Evolutionary conservation across 2,113 vertebrate genomes (phyloP).

Genomic region (Calyptommatus sinebrachiatus): DNA sequence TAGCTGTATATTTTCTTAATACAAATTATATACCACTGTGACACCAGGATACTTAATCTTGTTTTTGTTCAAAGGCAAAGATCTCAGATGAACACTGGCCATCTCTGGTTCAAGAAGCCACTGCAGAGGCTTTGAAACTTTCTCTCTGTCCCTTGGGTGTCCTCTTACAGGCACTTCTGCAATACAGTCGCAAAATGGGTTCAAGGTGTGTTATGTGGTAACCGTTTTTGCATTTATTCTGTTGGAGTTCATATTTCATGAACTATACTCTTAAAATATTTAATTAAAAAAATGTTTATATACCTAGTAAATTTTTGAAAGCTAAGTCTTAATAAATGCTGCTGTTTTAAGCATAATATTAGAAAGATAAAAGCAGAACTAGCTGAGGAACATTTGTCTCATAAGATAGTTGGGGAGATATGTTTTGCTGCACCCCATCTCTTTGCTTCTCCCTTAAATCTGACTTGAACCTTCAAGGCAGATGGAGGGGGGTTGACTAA

Average conservation of each 20-base stretch:
- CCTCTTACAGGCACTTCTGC: slow-evolving; percentile 88
- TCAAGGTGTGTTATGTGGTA: slow-evolving; percentile 73
- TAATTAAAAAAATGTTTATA: neutral
- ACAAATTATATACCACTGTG: neutral
- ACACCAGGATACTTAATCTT: neutral
- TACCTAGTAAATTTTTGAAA: neutral
- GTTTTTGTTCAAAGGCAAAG: slow-evolving; percentile 69
- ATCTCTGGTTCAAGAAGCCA: slow-evolving; percentile 88
- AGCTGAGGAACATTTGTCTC: too few species aligned
- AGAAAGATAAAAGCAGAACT: neutral
- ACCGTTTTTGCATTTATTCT: neutral
- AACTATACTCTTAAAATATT: neutral
- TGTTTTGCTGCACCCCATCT: too few species aligned
- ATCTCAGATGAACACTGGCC: slow-evolving; percentile 81
- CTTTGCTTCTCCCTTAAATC: too few species aligned
- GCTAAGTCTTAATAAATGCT: neutral
- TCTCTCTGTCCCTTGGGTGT: slow-evolving; percentile 79
- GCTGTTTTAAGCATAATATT: neutral
- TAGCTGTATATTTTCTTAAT: neutral
- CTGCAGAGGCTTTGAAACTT: slow-evolving; percentile 86
- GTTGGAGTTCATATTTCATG: neutral
- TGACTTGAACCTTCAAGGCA: too few species aligned
- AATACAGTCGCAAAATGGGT: slow-evolving; percentile 84
- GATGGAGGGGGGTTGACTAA: too few species aligned
- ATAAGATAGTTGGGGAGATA: too few species aligned